Conservation (phyloP, 2,888 invertebrate genomes). For the Antheraea yamamai region DNA sequence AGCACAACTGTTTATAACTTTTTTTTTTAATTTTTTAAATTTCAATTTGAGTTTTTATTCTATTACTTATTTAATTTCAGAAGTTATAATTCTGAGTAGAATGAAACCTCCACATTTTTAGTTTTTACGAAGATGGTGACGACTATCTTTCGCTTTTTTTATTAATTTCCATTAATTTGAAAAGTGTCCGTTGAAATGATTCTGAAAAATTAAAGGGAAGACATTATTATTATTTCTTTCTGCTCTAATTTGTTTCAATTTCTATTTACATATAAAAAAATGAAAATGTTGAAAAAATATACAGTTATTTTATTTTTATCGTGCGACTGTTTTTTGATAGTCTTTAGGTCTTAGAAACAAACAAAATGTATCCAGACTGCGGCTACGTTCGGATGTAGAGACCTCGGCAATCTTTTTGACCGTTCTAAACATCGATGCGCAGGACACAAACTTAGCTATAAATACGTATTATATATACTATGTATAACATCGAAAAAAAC, state of each 20-base stretch:
- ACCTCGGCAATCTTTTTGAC: too few species aligned
- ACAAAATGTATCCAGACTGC: too few species aligned
- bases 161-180: background rate
- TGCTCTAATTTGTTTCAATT: background rate
- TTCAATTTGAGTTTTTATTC: background rate
- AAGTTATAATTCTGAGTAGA: background rate
- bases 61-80: background rate
- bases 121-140: background rate
- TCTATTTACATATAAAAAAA: background rate
- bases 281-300: background rate
- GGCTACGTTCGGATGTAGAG: too few species aligned
- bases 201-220: background rate
- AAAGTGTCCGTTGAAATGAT: background rate
- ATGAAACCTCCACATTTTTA: background rate
- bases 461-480: too few species aligned
- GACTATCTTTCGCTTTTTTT: background rate
- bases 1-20: background rate
- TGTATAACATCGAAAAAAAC: too few species aligned
- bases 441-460: too few species aligned
- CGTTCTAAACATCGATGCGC: too few species aligned
- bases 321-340: background rate
- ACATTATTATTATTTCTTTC: background rate
- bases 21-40: background rate
- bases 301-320: background rate
- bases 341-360: too few species aligned